Evolutionary conservation across 2,888 invertebrate species (phyloP), one percentile per base, ranked within the genome.

Genomic region (Drosophila suboccidentalis): DNA sequence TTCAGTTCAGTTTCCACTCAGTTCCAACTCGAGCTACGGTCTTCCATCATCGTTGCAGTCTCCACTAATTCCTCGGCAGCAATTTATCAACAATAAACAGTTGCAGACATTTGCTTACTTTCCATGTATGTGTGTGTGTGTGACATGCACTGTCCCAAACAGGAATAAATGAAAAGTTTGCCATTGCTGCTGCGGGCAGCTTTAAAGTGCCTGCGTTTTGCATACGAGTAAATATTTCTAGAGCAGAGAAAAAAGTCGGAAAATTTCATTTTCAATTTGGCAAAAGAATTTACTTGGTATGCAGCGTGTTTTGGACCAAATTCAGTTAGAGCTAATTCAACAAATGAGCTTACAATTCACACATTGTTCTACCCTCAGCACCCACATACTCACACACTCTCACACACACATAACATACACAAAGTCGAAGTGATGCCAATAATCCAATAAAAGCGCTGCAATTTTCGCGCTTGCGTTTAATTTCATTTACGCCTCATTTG

Each of bases 1-100:
- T 34, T 70, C 57, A 17, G 65, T 55, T 49, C 77, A 79, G 83
- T 80, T 51, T 8, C 51, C 34, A 38, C 46, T 58, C 57, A 77
- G 83, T 82, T 51, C 8, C 51, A 44, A 46, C 46, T 58, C 57
- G 22, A 26, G 57, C 57, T 46, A 58, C 58, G 82, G 82, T 82
- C 79, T 78, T 78, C 70, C 82, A 82, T 79, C 80, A 82, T 82
- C 90, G 90, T 84, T 82, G 80, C 76, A 80, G 83, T 89, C 70
- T 50, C 74, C 76, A 87, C 83, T 90, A 90, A 90, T 90, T 89
- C 90, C 91, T 81, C 78, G 76, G 80, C 87, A 90, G 82, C 89
- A 89, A 91, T 91, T 91, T 89, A 91, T 89, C 91, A 90, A 90
- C 90, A 86, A 86, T 90, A 84, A 86, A 90, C 90, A 88, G 90